Percentiles rank a stretch among this genome's conserved stretches.
phyloP scores from a whole-genome alignment of 2,888 invertebrate species.

The Synergus japonicus region DNA sequence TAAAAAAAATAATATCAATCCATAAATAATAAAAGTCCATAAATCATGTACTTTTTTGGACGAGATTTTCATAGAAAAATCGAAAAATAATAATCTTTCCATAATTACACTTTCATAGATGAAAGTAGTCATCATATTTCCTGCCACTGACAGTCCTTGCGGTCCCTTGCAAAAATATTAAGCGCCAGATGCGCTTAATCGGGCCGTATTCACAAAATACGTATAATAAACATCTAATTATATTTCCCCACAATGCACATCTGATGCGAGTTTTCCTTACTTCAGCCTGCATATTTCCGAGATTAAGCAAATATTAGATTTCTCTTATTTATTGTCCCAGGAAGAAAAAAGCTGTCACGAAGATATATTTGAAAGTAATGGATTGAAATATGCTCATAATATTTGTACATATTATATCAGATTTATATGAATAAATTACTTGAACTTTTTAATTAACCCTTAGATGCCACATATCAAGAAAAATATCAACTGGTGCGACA shows the following conservation, averaged over 20 bases:
- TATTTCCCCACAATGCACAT: constrained; percentile 36
- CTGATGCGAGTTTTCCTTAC: constrained; percentile 35
- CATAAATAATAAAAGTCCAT: background rate
- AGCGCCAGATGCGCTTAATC: constrained; percentile 34
- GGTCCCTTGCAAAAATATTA: constrained; percentile 33
- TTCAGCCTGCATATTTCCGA: constrained; percentile 15
- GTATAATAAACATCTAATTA: constrained; percentile 41
- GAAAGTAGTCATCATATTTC: constrained; percentile 15
- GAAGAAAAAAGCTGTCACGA: constrained; percentile 2
- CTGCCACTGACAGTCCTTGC: background rate
- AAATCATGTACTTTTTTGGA: background rate
- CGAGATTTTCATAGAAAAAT: background rate
- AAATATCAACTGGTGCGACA: too few species aligned
- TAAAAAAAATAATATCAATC: background rate
- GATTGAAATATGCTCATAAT: too few species aligned
- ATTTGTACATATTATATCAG: too few species aligned
- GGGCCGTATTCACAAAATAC: constrained; percentile 27
- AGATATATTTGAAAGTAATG: background rate
- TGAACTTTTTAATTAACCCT: too few species aligned
- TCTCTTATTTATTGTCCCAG: constrained; percentile 23
- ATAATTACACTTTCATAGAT: constrained; percentile 17
- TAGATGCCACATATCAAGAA: too few species aligned
- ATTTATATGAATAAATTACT: too few species aligned
- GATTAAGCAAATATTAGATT: constrained; percentile 33
- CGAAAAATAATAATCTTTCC: constrained; percentile 21